Conservation (phyloP, 1,140 invertebrate genomes). For the Pachypsylla venusta region DNA sequence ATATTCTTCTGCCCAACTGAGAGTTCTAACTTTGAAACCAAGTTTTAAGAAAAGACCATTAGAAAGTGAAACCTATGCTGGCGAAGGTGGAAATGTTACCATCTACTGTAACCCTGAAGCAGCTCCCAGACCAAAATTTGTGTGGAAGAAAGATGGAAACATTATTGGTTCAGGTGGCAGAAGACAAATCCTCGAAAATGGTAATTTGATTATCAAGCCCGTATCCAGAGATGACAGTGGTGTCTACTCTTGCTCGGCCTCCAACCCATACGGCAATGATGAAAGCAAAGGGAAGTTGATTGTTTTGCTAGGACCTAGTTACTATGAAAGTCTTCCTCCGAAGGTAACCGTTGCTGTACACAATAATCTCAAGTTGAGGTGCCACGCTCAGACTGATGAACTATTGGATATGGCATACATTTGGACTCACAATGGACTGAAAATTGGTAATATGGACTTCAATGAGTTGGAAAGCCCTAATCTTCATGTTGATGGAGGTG, state of each 20-base stretch:
- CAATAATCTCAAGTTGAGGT: slow-evolving; percentile 55
- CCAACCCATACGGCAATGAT: slow-evolving; percentile 66
- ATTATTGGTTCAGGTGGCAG: slow-evolving; percentile 58
- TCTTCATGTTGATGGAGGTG: slow-evolving; percentile 49
- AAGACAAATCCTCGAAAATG: slow-evolving; percentile 61
- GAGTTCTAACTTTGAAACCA: slow-evolving; percentile 76
- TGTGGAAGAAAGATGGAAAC: slow-evolving; percentile 83
- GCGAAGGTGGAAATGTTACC: slow-evolving; percentile 79
- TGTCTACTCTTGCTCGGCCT: slow-evolving; percentile 72
- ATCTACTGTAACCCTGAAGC: slow-evolving; percentile 87
- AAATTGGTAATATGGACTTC: slow-evolving; percentile 49
- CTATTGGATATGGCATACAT: slow-evolving; percentile 75
- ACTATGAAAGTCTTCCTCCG: slow-evolving; percentile 47
- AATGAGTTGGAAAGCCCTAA: slow-evolving; percentile 29
- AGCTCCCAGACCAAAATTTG: slow-evolving; percentile 72
- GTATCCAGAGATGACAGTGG: slow-evolving; percentile 75
- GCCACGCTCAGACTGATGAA: slow-evolving; percentile 62
- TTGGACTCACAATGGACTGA: slow-evolving; percentile 76
- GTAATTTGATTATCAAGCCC: slow-evolving; percentile 72
- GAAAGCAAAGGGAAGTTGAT: slow-evolving; percentile 64
- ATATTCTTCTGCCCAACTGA: slow-evolving; percentile 76
- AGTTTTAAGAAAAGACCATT: slow-evolving; percentile 81
- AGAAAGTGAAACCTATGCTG: slow-evolving; percentile 74
- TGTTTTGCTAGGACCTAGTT: slow-evolving; percentile 61
- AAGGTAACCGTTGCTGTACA: slow-evolving; percentile 49